These are phyloP conservation scores for Platichthys flesus DNA, from an alignment of 2,113 vertebrate genomes.

Conservation along the genomic window DNA sequence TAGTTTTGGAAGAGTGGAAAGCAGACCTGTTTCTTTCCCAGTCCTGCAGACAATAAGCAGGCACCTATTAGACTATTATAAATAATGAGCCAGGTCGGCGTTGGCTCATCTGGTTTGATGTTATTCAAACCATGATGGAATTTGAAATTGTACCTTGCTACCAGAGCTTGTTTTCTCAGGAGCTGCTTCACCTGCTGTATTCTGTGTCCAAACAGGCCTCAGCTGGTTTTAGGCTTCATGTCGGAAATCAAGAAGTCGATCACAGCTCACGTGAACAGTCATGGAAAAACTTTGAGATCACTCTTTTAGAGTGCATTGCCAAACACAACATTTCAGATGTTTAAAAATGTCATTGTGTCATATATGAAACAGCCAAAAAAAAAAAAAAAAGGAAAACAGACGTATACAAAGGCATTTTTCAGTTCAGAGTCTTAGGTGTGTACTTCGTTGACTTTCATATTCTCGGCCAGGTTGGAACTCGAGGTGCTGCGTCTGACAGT, in stretches of 20 bases:
- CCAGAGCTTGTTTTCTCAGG: slow-evolving; percentile 3
- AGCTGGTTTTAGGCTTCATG: background rate
- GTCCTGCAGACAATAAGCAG: slow-evolving; percentile 22
- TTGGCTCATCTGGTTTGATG: slow-evolving; percentile 34
- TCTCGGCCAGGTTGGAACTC: background rate
- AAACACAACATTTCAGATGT: too few species aligned
- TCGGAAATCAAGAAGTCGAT: background rate
- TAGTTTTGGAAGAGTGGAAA: slow-evolving; percentile 10
- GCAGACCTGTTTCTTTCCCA: slow-evolving; percentile 33
- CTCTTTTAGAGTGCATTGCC: too few species aligned
- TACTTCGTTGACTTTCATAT: background rate
- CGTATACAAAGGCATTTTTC: too few species aligned
- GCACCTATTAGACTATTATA: slow-evolving; percentile 21
- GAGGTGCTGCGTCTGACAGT: too few species aligned
- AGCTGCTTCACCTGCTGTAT: slow-evolving; percentile 1
- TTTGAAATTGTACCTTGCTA: slow-evolving; percentile 24
- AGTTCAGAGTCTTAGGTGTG: too few species aligned
- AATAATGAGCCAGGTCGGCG: slow-evolving; percentile 37
- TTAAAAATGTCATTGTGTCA: too few species aligned
- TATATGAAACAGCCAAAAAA: background rate
- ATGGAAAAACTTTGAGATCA: background rate
- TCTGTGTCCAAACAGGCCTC: slow-evolving; percentile 34
- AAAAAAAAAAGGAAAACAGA: too few species aligned
- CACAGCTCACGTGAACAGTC: background rate
- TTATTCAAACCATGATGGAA: slow-evolving; percentile 44